A percentile compares a stretch with the other conserved stretches of the same genome.
phyloP scores from a whole-genome alignment of 1,140 invertebrate species.

The Ericerus pela region DNA sequence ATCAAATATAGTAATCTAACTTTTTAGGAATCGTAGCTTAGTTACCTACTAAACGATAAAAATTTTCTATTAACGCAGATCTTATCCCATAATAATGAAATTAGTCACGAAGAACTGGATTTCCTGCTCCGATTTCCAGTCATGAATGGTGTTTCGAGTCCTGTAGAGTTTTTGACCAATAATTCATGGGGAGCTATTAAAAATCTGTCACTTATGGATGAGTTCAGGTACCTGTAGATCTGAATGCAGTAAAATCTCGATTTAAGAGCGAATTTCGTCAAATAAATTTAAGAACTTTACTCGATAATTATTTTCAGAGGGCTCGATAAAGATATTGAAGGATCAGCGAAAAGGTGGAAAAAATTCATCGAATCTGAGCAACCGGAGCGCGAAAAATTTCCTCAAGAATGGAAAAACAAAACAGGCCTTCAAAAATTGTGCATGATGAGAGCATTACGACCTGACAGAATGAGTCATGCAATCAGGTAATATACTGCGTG shows the following conservation, averaged over 20 bases:
- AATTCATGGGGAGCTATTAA: constrained; percentile 77
- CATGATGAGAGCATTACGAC: constrained; percentile 62
- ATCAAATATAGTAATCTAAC: not conserved
- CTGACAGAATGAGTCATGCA: constrained; percentile 78
- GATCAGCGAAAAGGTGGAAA: constrained; percentile 77
- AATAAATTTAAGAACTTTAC: not conserved
- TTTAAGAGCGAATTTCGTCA: not conserved
- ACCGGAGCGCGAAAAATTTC: constrained; percentile 85
- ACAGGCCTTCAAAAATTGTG: constrained; percentile 72
- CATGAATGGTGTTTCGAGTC: constrained; percentile 46
- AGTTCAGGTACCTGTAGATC: constrained; percentile 42
- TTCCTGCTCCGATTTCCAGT: constrained; percentile 71
- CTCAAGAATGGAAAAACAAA: constrained; percentile 94
- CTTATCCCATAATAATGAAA: constrained; percentile 47
- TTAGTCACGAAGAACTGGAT: constrained; percentile 59
- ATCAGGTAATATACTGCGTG: constrained; percentile 27
- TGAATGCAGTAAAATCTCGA: no score
- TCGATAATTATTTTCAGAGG: no score
- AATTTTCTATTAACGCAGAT: constrained; percentile 37
- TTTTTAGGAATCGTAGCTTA: not conserved
- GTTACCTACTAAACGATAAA: no score
- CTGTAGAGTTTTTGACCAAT: constrained; percentile 73
- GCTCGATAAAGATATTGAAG: constrained; percentile 84
- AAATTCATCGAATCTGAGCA: constrained; percentile 82
- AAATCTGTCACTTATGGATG: constrained; percentile 49